These are phyloP conservation scores for Tridacna crocea DNA, from an alignment of 2,888 invertebrate genomes.

Conservation along the genomic window DNA sequence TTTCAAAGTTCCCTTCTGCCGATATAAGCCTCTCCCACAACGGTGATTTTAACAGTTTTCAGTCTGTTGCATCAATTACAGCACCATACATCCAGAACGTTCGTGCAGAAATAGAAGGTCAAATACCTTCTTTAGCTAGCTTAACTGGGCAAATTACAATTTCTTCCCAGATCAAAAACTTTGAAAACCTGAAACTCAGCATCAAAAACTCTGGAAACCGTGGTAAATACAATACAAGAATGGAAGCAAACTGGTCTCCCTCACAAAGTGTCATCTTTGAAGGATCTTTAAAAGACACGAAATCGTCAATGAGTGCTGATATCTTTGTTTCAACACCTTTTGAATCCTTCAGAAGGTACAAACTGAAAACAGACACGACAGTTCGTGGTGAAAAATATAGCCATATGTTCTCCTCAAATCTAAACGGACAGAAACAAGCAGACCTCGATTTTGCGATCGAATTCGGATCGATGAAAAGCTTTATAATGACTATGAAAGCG, in stretches of 20 bases:
- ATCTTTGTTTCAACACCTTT: conserved; percentile 42
- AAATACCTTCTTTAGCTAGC: conserved; percentile 20
- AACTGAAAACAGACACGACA: conserved; percentile 23
- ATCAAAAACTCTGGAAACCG: conserved; percentile 31
- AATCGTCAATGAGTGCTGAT: conserved; percentile 21
- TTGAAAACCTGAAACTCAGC: conserved; percentile 47
- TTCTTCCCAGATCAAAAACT: conserved; percentile 45
- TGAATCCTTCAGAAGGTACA: conserved; percentile 22
- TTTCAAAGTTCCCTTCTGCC: conserved; percentile 33
- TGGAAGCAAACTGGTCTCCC: conserved; percentile 47
- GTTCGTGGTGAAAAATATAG: conserved; percentile 16
- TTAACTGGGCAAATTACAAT: conserved; percentile 34
- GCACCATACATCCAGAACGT: conserved; percentile 27
- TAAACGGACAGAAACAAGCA: conserved; percentile 29
- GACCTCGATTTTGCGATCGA: conserved; percentile 30
- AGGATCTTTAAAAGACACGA: conserved; percentile 17
- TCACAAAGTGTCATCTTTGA: conserved; percentile 29
- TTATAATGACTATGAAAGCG: conserved; percentile 18
- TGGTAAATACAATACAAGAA: conserved; percentile 28
- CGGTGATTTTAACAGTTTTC: conserved; percentile 44
- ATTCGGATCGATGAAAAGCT: conserved; percentile 15
- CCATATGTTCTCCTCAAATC: conserved; percentile 14
- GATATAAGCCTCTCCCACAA: conserved; percentile 29
- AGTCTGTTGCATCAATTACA: conserved; percentile 27
- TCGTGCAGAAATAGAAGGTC: conserved; percentile 34